Percentiles rank a stretch among this genome's conserved stretches.
Evolutionary conservation across 2,113 vertebrate species (phyloP).

Genomic region (Lamprologus tigripictilis): DNA sequence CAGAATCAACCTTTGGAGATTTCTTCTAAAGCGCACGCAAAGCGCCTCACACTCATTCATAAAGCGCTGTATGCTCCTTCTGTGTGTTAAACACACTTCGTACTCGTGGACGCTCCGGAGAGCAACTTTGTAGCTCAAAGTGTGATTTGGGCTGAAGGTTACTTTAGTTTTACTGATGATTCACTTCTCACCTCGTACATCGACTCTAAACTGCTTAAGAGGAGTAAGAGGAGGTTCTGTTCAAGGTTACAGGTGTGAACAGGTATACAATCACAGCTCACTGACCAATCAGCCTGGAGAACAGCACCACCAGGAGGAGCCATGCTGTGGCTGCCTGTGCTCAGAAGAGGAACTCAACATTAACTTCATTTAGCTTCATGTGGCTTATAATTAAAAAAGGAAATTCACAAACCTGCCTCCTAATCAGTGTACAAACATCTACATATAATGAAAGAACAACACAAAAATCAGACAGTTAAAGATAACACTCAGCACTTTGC

Average conservation of each 20-base stretch:
- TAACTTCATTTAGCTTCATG: background rate
- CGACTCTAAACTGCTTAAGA: background rate
- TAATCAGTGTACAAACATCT: background rate
- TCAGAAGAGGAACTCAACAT: background rate
- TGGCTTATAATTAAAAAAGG: background rate
- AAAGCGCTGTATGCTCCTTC: accelerated
- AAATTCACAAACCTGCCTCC: background rate
- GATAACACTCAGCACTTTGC: background rate
- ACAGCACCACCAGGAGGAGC: accelerated
- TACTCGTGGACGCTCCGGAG: accelerated
- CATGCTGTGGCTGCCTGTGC: background rate
- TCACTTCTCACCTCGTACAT: background rate
- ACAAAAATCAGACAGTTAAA: background rate
- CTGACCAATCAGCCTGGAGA: background rate
- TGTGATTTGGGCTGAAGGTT: background rate
- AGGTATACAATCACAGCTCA: background rate
- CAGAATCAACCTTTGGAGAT: accelerated
- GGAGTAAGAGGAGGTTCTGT: background rate
- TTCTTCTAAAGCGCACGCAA: background rate
- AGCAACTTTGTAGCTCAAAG: background rate
- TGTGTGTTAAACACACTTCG: background rate
- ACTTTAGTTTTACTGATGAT: background rate
- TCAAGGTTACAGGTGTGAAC: background rate
- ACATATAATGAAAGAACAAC: background rate
- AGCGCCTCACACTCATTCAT: background rate